phyloP scores from a whole-genome alignment of 2,797 vertebrate species.

The Bothrops alternatus region DNA sequence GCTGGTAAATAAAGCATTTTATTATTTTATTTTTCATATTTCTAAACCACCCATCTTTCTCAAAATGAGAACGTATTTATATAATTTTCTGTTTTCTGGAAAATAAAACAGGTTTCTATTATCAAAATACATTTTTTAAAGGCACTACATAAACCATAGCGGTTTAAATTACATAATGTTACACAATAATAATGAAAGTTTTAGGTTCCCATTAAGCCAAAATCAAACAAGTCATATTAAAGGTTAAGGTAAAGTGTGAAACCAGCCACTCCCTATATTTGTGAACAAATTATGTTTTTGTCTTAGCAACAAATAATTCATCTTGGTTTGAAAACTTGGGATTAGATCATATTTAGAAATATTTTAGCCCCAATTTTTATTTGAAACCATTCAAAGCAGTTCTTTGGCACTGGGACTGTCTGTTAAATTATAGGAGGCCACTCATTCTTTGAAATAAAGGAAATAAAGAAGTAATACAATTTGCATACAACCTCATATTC shows the following conservation, averaged over 20 bases:
- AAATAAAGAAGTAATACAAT: not conserved
- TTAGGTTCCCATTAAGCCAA: not conserved
- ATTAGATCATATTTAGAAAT: not conserved
- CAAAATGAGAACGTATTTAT: fast-evolving
- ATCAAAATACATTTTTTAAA: not conserved
- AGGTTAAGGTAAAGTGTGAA: not conserved
- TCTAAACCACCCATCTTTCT: not conserved
- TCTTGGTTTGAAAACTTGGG: not conserved
- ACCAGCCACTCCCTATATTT: not conserved
- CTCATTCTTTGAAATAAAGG: not conserved
- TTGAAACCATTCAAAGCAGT: not conserved
- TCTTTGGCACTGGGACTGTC: not conserved
- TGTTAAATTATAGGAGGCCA: not conserved
- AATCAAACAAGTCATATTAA: not conserved
- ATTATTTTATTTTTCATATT: not conserved
- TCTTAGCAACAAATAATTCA: not conserved
- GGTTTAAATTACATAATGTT: not conserved
- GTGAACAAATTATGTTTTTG: not conserved
- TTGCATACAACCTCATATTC: not conserved
- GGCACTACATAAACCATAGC: not conserved
- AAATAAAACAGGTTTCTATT: not conserved
- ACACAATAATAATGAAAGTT: not conserved
- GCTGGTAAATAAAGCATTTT: conserved; percentile 64
- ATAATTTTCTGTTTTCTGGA: not conserved
- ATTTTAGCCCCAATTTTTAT: not conserved